Percentiles rank a stretch among this genome's conserved stretches.
Evolutionary conservation across 1,140 invertebrate genomes (phyloP).

Genomic region (Potamilus streckersoni): DNA sequence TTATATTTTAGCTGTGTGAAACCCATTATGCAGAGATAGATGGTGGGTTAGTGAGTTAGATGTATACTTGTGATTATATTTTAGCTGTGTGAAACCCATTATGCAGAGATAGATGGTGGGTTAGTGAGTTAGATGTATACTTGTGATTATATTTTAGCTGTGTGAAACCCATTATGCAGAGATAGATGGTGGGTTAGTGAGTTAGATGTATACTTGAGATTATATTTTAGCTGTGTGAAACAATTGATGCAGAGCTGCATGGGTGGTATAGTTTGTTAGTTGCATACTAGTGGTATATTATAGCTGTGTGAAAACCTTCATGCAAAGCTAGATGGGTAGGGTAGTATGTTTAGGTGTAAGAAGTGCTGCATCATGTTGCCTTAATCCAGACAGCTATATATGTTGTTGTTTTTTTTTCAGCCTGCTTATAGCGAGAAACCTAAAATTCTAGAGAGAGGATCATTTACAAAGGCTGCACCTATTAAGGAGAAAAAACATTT

Average conservation of each 20-base stretch:
- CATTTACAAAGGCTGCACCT: constrained; percentile 64
- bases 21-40: background rate
- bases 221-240: background rate
- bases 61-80: background rate
- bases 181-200: background rate
- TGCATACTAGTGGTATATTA: background rate
- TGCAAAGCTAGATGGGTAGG: background rate
- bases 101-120: background rate
- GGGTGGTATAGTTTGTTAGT: background rate
- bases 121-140: background rate
- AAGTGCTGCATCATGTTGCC: background rate
- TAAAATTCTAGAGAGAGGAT: constrained; percentile 61
- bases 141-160: background rate
- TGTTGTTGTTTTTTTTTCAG: constrained; percentile 40
- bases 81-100: background rate
- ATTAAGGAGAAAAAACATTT: constrained; percentile 64
- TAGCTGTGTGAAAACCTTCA: background rate
- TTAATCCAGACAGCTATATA: no score
- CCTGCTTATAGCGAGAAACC: constrained; percentile 60
- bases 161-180: no score
- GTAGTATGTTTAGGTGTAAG: background rate
- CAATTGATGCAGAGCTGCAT: background rate
- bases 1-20: background rate
- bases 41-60: background rate
- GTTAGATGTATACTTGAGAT: background rate